phyloP scores from a whole-genome alignment of 2,888 invertebrate genomes.

The Trichopria drosophilae region DNA sequence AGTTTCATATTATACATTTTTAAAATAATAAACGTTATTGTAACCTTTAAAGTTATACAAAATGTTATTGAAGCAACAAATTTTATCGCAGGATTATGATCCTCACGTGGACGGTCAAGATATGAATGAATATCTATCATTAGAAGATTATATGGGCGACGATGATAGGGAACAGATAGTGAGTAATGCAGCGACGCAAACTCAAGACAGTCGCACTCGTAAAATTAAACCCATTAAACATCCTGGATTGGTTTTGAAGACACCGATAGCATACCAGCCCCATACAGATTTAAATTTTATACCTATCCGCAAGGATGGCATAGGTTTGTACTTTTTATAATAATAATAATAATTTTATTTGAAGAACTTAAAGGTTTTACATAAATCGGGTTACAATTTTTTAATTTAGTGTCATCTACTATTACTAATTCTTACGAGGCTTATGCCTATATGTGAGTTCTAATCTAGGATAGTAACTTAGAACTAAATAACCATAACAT shows the following conservation, averaged over 20 bases:
- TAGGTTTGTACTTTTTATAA: constrained; percentile 63
- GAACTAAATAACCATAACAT: no score
- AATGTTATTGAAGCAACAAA: background rate
- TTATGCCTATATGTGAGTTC: no score
- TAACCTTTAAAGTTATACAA: background rate
- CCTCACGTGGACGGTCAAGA: constrained; percentile 49
- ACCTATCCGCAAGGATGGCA: constrained; percentile 86
- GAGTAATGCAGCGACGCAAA: constrained; percentile 63
- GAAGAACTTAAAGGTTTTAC: background rate
- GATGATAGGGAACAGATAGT: constrained; percentile 58
- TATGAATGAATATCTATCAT: constrained; percentile 56
- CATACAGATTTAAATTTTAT: constrained; percentile 82
- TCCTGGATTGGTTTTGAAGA: constrained; percentile 74
- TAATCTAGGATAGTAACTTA: no score
- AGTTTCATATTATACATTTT: constrained; percentile 15
- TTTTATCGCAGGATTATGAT: constrained; percentile 47
- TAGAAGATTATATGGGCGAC: constrained; percentile 60
- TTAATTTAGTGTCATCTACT: no score
- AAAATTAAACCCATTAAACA: constrained; percentile 76
- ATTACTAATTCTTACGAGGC: no score
- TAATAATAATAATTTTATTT: background rate
- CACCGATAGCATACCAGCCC: constrained; percentile 77
- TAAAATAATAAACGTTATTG: constrained; percentile 6
- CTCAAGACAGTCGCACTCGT: constrained; percentile 61
- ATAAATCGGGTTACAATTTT: no score